A percentile compares a stretch with the other conserved stretches of the same genome.
These are phyloP conservation scores for Mastomys natalensis DNA, from an alignment of 2,113 vertebrate genomes.

Conservation along the genomic window DNA sequence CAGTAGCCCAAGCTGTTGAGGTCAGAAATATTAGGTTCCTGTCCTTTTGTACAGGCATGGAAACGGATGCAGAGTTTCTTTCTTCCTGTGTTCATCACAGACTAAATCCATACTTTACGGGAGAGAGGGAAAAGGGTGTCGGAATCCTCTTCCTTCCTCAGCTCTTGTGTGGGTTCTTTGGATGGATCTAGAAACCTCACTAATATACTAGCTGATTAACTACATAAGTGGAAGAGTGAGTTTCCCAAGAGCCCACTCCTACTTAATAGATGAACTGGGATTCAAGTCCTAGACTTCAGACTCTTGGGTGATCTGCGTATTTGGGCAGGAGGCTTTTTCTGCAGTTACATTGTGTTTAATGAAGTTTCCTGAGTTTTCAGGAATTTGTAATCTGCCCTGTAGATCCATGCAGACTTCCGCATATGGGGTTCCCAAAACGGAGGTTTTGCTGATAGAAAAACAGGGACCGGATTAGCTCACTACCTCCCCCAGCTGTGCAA, in stretches of 20 bases:
- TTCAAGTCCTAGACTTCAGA: slow-evolving; percentile 41
- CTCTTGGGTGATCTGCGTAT: neutral
- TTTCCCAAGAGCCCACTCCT: neutral
- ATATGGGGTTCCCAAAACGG: neutral
- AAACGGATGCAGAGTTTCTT: slow-evolving; percentile 18
- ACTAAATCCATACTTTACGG: neutral
- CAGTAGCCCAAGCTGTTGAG: neutral
- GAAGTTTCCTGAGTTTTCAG: slow-evolving; percentile 15
- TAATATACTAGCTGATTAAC: neutral
- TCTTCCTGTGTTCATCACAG: neutral
- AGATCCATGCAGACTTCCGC: neutral
- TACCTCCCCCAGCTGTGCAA: neutral
- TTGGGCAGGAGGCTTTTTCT: neutral
- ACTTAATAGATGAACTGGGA: neutral
- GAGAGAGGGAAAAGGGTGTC: neutral
- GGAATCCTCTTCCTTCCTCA: neutral
- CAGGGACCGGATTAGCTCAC: neutral
- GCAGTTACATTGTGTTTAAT: neutral
- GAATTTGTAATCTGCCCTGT: neutral
- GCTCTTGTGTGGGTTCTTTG: neutral
- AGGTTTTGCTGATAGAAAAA: neutral
- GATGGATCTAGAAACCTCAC: neutral
- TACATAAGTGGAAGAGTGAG: neutral
- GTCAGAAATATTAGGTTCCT: slow-evolving; percentile 18
- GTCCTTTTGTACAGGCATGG: neutral